Evolutionary conservation across 2,797 vertebrate species (phyloP), one percentile per base, ranked within the genome.

Genomic region (Macroramphosus scolopax): DNA sequence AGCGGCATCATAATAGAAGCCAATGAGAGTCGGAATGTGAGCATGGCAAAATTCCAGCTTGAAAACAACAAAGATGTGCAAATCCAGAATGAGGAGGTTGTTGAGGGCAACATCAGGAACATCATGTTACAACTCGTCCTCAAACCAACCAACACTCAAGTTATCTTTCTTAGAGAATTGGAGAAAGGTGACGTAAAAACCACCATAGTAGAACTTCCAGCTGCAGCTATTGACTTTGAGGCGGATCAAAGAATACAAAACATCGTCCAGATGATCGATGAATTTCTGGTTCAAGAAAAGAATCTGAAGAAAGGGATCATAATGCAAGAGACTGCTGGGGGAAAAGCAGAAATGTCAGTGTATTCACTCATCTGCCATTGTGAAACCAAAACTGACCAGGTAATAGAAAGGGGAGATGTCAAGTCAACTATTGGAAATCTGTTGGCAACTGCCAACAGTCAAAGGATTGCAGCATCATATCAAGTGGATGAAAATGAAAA

Each of bases 1-100:
- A 87, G 83, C 1, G 95, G 95, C 11, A 93, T 97, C 58, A 84
- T 94, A 32, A 94, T 97, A 42, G 93, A 98, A 85, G 87, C 85
- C 64, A 91, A 87, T 25, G 92, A 93, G 5, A 70, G 3, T 0
- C 83, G 72, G 26, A 90, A 87, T 2, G 92, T 97, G 35, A 92
- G 82, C 69, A 94, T 98, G 80, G 93, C 90, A 42, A 96, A 93
- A 78, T 98, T 95, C 25, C 75, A 85, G 36, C 66, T 92, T 33
- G 82, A 75, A 15, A 83, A 65, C 38, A 79, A 66, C 3, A 63
- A 79, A 7, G 29, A 29, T 10, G 86, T 93, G 33, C 82, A 85
- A 20, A 69, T 97, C 42, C 81, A 79, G 69, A 97, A 96, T 54
- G 95, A 97, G 61, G 94, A 96, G 51, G 56, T 87, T 39, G 85